A percentile compares a stretch with the other conserved stretches of the same genome.
Evolutionary conservation across 2,113 vertebrate species (phyloP).

Genomic region (Lipotes vexillifer): DNA sequence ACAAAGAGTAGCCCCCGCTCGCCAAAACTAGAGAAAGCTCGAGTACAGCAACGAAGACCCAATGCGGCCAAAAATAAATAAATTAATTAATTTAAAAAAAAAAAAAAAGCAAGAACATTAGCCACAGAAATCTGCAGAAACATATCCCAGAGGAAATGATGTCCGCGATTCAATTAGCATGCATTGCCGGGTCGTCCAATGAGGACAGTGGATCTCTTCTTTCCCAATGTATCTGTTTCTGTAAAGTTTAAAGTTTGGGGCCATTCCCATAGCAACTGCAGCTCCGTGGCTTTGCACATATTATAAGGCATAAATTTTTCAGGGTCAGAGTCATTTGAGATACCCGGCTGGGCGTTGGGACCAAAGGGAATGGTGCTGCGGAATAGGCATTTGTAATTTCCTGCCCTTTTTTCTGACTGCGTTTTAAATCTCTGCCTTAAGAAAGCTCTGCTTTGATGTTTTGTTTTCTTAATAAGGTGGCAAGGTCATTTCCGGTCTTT

Average conservation of each 20-base stretch:
- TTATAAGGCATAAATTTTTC: not conserved
- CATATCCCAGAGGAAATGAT: not conserved
- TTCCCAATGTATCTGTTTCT: not conserved
- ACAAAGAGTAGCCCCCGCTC: too few species aligned
- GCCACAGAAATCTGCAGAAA: not conserved
- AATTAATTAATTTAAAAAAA: too few species aligned
- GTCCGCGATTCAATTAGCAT: not conserved
- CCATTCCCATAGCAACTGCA: not conserved
- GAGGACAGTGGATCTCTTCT: not conserved
- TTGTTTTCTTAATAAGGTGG: not conserved
- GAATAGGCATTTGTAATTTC: not conserved
- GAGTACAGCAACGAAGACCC: too few species aligned
- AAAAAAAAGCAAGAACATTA: not conserved
- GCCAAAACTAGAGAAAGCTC: too few species aligned
- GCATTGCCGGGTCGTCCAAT: accelerated
- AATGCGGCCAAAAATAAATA: too few species aligned
- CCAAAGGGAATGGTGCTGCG: not conserved
- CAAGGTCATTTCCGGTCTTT: not conserved
- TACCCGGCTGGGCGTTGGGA: not conserved
- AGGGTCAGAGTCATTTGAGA: not conserved
- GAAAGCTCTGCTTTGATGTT: not conserved
- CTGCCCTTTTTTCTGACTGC: not conserved
- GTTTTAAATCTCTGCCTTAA: not conserved
- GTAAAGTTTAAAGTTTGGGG: not conserved
- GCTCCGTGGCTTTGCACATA: not conserved